Base-by-base conservation (phyloP, 2,797 vertebrate genomes). In the Spinibarbus caldwelli region DNA sequence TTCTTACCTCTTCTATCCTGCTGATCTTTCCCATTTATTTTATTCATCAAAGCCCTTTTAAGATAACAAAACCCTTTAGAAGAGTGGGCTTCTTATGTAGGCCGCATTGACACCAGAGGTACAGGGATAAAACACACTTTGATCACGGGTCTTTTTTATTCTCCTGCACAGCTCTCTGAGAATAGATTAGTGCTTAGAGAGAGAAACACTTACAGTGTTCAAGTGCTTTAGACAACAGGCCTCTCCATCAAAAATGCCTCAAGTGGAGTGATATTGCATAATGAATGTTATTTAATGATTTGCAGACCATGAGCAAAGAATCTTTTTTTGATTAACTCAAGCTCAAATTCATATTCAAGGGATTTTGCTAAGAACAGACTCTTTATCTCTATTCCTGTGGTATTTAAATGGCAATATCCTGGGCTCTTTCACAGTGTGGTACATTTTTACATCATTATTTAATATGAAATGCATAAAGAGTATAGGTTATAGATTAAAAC, bases 81-180 rank as follows among this genome's bases (percentile, higher is more conserved):
- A 82, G 87, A 88, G 84, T 14, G 36, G 34, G 45, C 68, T 76
- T 76, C 75, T 52, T 31, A 49, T 57, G 31, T 77, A 52, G 41
- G 64, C 72, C 14, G 47, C 29, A 77, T 14, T 49, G n/a, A 77
- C n/a, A 62, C 31, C 43, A 71, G 26, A 64, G 78, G 62, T 62
- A 68, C 14, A 70, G n/a, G 26, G 78, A 84, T 85, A 86, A 84
- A 87, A 81, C 41, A 84, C 77, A 43, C 87, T 81, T 83, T 81
- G 82, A 84, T 88, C 87, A 23, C 4, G 15, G n/a, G 36, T 1
- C 36, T 38, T 38, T 38, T 38, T 17, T 80, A 12, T 54, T 79
- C 81, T 77, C 49, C 38, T 78, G 15, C 21, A 26, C 19, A 66
- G 19, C 68, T 34, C 68, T 21, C 83, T 71, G 67, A 77, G 75